phyloP scores from a whole-genome alignment of 2,797 vertebrate genomes.

The Macrochelys suwanniensis region DNA sequence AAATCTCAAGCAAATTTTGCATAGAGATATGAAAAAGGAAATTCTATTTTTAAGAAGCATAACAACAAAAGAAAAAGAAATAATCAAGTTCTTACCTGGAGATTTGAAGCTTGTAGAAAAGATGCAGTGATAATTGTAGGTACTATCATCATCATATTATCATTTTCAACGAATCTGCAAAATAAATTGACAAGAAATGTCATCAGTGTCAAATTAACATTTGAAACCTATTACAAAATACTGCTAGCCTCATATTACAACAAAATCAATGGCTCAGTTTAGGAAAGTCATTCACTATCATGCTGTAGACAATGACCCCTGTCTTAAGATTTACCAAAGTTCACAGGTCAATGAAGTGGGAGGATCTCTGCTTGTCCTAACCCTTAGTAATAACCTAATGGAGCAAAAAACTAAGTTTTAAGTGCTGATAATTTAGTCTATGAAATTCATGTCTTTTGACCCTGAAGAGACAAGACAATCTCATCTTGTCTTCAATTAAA shows the following conservation, averaged over 20 bases:
- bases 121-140: slow-evolving; percentile 1
- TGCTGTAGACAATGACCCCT: slow-evolving; percentile 81
- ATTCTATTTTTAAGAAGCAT: slow-evolving; percentile 42
- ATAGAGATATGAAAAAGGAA: neutral
- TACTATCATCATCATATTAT: neutral
- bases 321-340: slow-evolving; percentile 86
- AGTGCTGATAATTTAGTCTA: slow-evolving; percentile 76
- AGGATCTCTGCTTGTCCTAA: slow-evolving; percentile 77
- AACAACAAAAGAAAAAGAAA: neutral
- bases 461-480: slow-evolving; percentile 67
- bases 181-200: slow-evolving; percentile 76
- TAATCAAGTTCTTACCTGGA: neutral
- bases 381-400: slow-evolving; percentile 82
- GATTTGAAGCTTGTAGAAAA: slow-evolving; percentile 28
- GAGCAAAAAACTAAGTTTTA: slow-evolving; percentile 84
- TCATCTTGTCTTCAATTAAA: slow-evolving; percentile 73
- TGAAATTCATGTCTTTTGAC: slow-evolving; percentile 81
- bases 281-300: slow-evolving; percentile 70
- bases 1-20: neutral
- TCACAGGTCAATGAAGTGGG: slow-evolving; percentile 87
- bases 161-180: slow-evolving; percentile 60
- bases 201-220: slow-evolving; percentile 75
- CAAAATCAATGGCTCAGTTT: slow-evolving; percentile 66
- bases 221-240: slow-evolving; percentile 64
- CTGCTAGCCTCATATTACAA: slow-evolving; percentile 72